Evolutionary conservation across 2,113 vertebrate species (phyloP).

Genomic region (Ceuthmochares aereus): DNA sequence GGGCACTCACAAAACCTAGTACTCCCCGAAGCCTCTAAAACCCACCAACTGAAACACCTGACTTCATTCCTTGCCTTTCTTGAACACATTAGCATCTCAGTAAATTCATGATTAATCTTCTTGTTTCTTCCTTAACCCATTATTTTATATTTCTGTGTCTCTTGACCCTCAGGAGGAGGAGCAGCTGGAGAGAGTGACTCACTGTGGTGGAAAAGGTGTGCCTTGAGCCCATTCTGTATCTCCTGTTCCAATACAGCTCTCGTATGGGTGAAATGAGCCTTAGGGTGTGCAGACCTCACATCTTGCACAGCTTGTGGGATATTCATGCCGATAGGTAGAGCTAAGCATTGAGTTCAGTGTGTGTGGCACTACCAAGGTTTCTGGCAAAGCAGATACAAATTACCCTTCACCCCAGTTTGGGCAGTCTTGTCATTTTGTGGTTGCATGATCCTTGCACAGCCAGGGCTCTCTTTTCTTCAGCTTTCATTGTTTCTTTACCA

Average conservation of each 20-base stretch:
- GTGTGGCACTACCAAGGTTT: neutral
- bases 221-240: neutral
- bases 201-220: neutral
- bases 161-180: neutral
- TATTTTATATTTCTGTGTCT: neutral
- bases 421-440: neutral
- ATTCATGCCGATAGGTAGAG: neutral
- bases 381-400: neutral
- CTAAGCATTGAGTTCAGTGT: neutral
- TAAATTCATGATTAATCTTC: neutral
- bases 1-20: neutral
- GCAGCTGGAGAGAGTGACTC: neutral
- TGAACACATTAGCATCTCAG: rapidly evolving
- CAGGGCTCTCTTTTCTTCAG: neutral
- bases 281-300: neutral
- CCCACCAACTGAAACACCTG: neutral
- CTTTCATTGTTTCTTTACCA: neutral
- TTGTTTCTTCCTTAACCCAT: neutral
- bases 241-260: neutral
- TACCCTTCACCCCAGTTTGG: rapidly evolving
- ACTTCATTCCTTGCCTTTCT: neutral
- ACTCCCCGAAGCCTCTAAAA: neutral
- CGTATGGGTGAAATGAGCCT: neutral
- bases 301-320: neutral
- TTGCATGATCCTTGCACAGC: neutral